phyloP scores from a whole-genome alignment of 2,797 vertebrate genomes.

The Mormyrops boulengeri region DNA sequence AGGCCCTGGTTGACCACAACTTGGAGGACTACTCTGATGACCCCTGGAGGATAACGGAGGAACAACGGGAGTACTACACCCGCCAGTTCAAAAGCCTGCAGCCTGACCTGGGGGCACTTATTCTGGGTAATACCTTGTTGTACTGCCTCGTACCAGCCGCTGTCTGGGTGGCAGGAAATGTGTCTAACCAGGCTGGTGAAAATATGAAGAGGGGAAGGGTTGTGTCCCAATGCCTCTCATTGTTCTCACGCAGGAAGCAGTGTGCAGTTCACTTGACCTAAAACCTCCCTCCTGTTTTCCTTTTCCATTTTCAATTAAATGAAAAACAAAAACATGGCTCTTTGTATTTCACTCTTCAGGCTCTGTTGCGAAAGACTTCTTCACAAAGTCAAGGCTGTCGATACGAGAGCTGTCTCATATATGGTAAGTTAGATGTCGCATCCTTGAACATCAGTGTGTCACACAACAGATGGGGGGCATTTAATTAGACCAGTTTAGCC shows the following conservation, averaged over 20 bases:
- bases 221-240: background rate
- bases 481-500: background rate
- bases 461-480: background rate
- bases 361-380: conserved; percentile 89
- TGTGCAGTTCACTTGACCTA: background rate
- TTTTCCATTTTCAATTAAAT: background rate
- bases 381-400: conserved; percentile 94
- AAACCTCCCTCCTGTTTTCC: background rate
- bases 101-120: conserved; percentile 78
- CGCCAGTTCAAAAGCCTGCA: conserved; percentile 87
- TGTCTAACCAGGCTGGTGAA: background rate
- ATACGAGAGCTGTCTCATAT: conserved; percentile 94
- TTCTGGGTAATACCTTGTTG: conserved; percentile 68
- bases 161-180: conserved; percentile 13
- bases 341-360: conserved; percentile 59
- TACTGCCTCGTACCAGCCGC: background rate
- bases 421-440: conserved; percentile 67
- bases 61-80: conserved; percentile 90
- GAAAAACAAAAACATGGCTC: background rate
- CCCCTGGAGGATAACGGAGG: conserved; percentile 93
- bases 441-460: background rate
- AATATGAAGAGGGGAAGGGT: background rate
- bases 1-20: conserved; percentile 66
- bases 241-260: background rate
- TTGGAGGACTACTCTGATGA: conserved; percentile 67